These are phyloP conservation scores for Andrena bucephala DNA, from an alignment of 2,888 invertebrate genomes.

Conservation along the genomic window DNA sequence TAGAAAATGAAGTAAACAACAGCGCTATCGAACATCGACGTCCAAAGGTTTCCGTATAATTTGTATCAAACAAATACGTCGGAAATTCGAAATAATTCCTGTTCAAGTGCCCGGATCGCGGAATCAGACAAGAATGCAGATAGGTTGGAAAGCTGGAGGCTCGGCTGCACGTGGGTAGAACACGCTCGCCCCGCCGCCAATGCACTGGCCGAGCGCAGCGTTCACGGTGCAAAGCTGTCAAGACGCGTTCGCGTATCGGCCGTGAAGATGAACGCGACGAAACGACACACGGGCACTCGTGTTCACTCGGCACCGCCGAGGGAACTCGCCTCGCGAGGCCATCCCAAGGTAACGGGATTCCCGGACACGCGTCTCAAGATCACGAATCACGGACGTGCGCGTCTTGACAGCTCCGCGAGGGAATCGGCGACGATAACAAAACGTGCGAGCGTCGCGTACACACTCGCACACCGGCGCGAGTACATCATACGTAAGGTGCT, in stretches of 20 bases:
- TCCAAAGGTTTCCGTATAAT: too few relatives aligned
- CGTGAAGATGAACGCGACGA: slow-evolving; percentile 27
- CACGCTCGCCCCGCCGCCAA: slow-evolving; percentile 33
- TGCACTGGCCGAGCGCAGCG: slow-evolving; percentile 2
- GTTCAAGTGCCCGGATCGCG: slow-evolving; percentile 41
- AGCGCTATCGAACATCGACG: background rate
- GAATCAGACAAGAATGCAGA: slow-evolving; percentile 51
- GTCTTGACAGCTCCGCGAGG: slow-evolving; percentile 43
- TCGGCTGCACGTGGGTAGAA: slow-evolving; percentile 60
- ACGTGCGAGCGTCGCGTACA: background rate
- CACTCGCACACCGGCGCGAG: background rate
- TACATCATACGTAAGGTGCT: background rate
- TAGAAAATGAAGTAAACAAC: background rate
- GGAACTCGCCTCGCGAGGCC: slow-evolving; percentile 29
- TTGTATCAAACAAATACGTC: too few relatives aligned
- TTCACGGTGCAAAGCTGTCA: slow-evolving; percentile 49
- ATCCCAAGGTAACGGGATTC: slow-evolving; percentile 48
- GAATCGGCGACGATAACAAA: slow-evolving; percentile 26
- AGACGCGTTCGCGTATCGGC: slow-evolving; percentile 16
- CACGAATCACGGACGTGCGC: slow-evolving; percentile 7
- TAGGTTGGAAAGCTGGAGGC: slow-evolving; percentile 33
- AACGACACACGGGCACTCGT: background rate
- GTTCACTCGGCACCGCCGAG: background rate
- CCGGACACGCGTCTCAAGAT: slow-evolving; percentile 35
- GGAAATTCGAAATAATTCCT: background rate